These are phyloP conservation scores for Temnothorax rugatulus DNA, from an alignment of 2,888 invertebrate species.

Conservation along the genomic window DNA sequence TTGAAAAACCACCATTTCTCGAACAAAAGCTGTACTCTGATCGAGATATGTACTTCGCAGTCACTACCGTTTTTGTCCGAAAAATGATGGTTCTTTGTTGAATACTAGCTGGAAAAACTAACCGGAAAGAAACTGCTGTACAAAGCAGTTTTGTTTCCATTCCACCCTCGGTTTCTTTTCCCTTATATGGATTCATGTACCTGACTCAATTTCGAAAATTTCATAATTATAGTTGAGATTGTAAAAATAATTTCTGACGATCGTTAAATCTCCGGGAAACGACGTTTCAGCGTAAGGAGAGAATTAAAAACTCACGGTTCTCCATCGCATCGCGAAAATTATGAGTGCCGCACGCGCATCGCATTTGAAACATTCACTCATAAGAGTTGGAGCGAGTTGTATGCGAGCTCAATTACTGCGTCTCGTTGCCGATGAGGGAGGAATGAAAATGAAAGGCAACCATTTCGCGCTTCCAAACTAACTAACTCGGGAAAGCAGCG, in stretches of 20 bases:
- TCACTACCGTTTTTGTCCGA: constrained; percentile 18
- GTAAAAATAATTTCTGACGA: neutral
- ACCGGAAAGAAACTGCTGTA: neutral
- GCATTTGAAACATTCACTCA: constrained; percentile 5
- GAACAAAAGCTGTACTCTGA: constrained; percentile 12
- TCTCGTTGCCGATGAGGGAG: constrained; percentile 1
- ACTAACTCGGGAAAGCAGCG: constrained; percentile 9
- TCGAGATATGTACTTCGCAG: neutral
- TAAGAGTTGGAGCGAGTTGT: neutral
- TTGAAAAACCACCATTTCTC: constrained; percentile 26
- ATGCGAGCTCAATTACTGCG: constrained; percentile 36
- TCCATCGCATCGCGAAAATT: constrained; percentile 7
- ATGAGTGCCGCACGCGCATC: neutral
- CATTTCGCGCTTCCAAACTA: constrained; percentile 35
- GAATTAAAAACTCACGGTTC: neutral
- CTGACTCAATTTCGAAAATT: constrained; percentile 10
- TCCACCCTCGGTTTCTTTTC: neutral
- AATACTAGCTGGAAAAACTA: constrained; percentile 12
- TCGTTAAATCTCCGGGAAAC: neutral
- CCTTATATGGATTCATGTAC: neutral
- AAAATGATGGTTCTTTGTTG: constrained; percentile 33
- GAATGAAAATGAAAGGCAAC: constrained; percentile 7
- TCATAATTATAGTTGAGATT: neutral
- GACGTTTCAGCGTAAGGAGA: neutral
- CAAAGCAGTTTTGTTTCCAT: constrained; percentile 21